Evolutionary conservation across 2,797 vertebrate species (phyloP), one percentile per base, ranked within the genome.

Genomic region (Sandelia bainsii): DNA sequence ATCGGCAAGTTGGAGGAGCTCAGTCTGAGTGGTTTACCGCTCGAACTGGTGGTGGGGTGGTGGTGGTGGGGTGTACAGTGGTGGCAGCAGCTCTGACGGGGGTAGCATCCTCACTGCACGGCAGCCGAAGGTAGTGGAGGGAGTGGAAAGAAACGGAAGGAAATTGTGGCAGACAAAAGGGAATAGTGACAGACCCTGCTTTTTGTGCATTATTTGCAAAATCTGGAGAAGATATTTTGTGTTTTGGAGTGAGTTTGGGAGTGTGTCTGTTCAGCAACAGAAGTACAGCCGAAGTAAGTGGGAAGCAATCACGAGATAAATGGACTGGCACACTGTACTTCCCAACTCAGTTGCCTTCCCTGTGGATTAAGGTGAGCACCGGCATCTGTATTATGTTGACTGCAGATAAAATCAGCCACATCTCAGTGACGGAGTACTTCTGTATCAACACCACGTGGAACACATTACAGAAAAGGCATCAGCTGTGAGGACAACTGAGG

Each of bases 371-470:
- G 80, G 79, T 75, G 81, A 87, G 72, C 58, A 13, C 23, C 52
- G 61, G 71, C 53, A 16, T 80, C 66, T 58, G 54, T 68, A 27
- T 74, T 54, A 52, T 70, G 46, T 23, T 72, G 63, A 29, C 57
- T 32, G 65, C 39, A 51, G 56, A 57, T 45, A n/a, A 57, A 72
- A 68, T 54, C 20, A 29, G 29, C 29, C 65, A n/a, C 32, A 22
- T 69, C 54, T 53, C 40, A 23, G 45, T 58, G 81, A 68, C 16
- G 67, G 75, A 87, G 46, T 75, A 92, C 88, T 88, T 88, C 87
- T 90, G 86, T 90, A 80, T 81, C 67, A 50, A 52, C 74, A 65
- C 95, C 95, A 94, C 93, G 85, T 85, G 89, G 89, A 86, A 64
- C 77, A 77, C 59, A 63, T 61, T 48, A 62, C 66, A 57, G 32